These are phyloP conservation scores for Pasiphila rectangulata DNA, from an alignment of 2,888 invertebrate genomes.

Conservation along the genomic window DNA sequence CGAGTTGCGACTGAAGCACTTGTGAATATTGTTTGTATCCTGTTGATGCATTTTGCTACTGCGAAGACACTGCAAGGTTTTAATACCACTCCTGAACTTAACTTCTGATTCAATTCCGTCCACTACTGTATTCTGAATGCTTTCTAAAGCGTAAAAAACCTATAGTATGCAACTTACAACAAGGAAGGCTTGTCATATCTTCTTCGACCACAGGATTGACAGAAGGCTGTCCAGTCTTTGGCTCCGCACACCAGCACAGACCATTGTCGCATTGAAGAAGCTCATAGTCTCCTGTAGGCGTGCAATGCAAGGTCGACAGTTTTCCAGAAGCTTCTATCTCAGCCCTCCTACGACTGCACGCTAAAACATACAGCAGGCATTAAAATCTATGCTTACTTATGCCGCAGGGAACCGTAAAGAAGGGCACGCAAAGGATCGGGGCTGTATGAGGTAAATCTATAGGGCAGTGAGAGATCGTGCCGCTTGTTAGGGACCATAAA, in stretches of 20 bases:
- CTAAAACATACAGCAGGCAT: slow-evolving; percentile 63
- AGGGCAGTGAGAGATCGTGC: neutral
- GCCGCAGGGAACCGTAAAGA: neutral
- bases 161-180: slow-evolving; percentile 76
- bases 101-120: no score
- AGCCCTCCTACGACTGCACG: slow-evolving; percentile 82
- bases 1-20: slow-evolving; percentile 36
- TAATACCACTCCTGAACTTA: no score
- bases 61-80: no score
- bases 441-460: no score
- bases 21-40: slow-evolving; percentile 39
- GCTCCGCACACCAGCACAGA: slow-evolving; percentile 85
- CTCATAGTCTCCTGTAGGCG: slow-evolving; percentile 84
- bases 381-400: neutral
- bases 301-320: slow-evolving; percentile 83
- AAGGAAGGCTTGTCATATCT: slow-evolving; percentile 82
- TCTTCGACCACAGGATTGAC: slow-evolving; percentile 78
- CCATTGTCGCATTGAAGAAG: slow-evolving; percentile 84
- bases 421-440: neutral
- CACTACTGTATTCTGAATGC: no score
- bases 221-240: slow-evolving; percentile 80
- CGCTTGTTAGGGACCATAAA: no score
- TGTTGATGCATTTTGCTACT: slow-evolving; percentile 43
- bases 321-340: slow-evolving; percentile 71
- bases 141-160: neutral